phyloP scores from a whole-genome alignment of 2,113 vertebrate genomes.

The Ammodytes dubius region DNA sequence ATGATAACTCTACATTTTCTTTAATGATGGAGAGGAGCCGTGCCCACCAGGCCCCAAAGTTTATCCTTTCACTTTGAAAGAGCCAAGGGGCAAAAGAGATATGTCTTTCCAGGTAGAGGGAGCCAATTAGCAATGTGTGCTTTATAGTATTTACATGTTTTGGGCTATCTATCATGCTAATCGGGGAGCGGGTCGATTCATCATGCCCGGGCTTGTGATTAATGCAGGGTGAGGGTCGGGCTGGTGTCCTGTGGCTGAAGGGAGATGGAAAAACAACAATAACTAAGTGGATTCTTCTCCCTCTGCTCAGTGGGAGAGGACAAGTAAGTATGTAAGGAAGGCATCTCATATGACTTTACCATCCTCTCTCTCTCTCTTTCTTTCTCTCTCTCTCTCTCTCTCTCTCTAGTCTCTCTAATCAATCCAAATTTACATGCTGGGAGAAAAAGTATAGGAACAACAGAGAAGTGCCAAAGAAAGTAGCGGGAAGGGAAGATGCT shows the following conservation, averaged over 20 bases:
- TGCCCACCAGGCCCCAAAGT: constrained; percentile 39
- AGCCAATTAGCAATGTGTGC: constrained; percentile 69
- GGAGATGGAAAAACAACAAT: constrained; percentile 52
- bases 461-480: neutral
- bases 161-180: constrained; percentile 93
- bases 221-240: constrained; percentile 85
- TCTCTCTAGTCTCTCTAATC: constrained; percentile 39
- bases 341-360: constrained; percentile 35
- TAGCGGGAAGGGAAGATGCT: constrained; percentile 45
- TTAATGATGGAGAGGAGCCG: constrained; percentile 52
- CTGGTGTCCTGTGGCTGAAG: constrained; percentile 84
- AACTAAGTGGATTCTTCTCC: constrained; percentile 48
- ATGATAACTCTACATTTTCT: constrained; percentile 58
- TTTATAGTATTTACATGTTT: constrained; percentile 94
- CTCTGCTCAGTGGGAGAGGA: constrained; percentile 82
- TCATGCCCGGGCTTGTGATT: constrained; percentile 91
- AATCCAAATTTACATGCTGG: constrained; percentile 71
- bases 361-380: constrained; percentile 23
- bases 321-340: constrained; percentile 34
- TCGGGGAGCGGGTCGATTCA: constrained; percentile 88
- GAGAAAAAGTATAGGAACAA: constrained; percentile 1
- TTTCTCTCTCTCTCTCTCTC: too few relatives aligned
- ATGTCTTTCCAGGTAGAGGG: constrained; percentile 58
- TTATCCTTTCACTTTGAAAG: constrained; percentile 24
- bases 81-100: constrained; percentile 36